Evolutionary conservation across 1,140 invertebrate genomes (phyloP).

Genomic region (Drosophila neocordata): DNA sequence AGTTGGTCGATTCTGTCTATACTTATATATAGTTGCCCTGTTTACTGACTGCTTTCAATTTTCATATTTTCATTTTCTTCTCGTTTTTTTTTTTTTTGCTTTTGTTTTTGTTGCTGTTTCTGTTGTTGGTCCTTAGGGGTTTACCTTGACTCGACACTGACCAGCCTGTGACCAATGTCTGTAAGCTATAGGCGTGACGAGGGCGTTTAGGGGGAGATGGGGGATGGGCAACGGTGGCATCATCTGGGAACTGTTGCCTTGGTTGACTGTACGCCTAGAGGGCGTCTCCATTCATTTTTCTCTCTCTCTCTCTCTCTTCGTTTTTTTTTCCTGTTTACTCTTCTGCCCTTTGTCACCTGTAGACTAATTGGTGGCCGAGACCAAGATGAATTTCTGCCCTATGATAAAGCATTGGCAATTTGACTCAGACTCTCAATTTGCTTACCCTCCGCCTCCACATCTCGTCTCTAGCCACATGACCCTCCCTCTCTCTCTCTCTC

Average conservation of each 20-base stretch:
- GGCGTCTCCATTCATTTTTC: background rate
- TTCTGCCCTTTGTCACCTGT: slow-evolving; percentile 52
- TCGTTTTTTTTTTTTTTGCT: slow-evolving; percentile 12
- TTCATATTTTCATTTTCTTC: slow-evolving; percentile 29
- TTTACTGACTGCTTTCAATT: slow-evolving; percentile 28
- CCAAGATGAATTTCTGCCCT: slow-evolving; percentile 15
- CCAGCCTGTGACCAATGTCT: background rate
- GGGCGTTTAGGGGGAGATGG: too few species aligned
- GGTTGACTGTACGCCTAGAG: slow-evolving; percentile 6
- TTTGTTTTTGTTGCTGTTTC: slow-evolving; percentile 18
- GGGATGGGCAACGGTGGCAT: background rate
- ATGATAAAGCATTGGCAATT: slow-evolving; percentile 58
- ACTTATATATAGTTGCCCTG: background rate
- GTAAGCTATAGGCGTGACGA: background rate
- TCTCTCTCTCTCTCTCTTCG: too few species aligned
- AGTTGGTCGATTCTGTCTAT: background rate
- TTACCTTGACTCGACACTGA: slow-evolving; percentile 1
- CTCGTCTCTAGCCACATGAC: background rate
- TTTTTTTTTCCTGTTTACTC: slow-evolving; percentile 7
- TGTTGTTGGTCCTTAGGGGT: background rate
- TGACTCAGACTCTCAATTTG: slow-evolving; percentile 16
- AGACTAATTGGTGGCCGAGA: slow-evolving; percentile 54
- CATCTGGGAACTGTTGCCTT: slow-evolving; percentile 2
- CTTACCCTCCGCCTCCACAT: background rate
- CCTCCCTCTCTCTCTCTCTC: background rate